These are phyloP conservation scores for Anolis apletophallus DNA, from an alignment of 2,797 vertebrate species.

Conservation along the genomic window DNA sequence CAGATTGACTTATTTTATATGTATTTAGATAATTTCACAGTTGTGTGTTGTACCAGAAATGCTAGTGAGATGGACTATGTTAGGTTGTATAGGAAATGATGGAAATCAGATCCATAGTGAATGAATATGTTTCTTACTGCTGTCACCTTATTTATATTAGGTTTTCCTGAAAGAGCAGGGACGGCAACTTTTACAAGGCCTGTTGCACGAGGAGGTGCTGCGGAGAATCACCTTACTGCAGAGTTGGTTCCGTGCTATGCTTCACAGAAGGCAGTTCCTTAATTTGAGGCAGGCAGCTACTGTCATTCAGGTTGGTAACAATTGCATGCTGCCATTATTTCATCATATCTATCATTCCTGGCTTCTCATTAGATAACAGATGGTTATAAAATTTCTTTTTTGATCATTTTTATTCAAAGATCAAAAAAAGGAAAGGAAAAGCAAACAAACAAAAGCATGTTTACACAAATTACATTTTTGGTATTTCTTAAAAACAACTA, in stretches of 20 bases:
- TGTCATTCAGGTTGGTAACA: constrained; percentile 86
- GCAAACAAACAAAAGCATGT: no score
- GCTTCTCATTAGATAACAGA: neutral
- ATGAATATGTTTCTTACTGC: constrained; percentile 1
- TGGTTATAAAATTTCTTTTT: neutral
- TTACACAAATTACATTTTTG: no score
- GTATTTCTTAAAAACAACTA: no score
- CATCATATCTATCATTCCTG: neutral
- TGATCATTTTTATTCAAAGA: no score
- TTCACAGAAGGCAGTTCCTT: constrained; percentile 89
- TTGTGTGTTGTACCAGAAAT: neutral
- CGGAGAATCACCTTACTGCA: constrained; percentile 88
- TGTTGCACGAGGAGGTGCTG: constrained; percentile 91
- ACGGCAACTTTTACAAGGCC: constrained; percentile 88
- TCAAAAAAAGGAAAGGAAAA: no score
- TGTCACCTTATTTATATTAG: constrained; percentile 70
- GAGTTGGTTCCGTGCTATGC: constrained; percentile 84
- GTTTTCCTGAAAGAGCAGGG: constrained; percentile 92
- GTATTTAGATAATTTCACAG: neutral
- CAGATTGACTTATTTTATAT: neutral
- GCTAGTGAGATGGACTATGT: neutral
- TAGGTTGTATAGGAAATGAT: neutral
- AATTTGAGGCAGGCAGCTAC: constrained; percentile 84
- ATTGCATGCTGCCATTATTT: rapidly evolving
- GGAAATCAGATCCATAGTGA: constrained; percentile 3